These are phyloP conservation scores for Platalea minor DNA, from an alignment of 2,797 vertebrate genomes.

Conservation along the genomic window DNA sequence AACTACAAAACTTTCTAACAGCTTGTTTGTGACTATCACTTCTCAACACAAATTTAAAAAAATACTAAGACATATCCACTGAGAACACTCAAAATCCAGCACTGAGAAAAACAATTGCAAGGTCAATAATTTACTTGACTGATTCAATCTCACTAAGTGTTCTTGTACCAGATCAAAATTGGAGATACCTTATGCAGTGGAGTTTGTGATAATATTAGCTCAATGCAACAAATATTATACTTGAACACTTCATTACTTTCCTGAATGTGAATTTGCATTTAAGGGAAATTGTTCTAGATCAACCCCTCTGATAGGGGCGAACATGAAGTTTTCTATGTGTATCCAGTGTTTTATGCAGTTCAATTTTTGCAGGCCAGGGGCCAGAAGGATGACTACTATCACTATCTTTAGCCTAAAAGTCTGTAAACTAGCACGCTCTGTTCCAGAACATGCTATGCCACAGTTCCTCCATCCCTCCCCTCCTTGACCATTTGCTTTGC, in stretches of 20 bases:
- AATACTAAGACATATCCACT: background rate
- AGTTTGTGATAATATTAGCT: background rate
- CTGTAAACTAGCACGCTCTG: background rate
- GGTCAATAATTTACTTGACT: conserved; percentile 4
- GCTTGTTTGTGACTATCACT: background rate
- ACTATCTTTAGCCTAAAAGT: background rate
- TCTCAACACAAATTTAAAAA: background rate
- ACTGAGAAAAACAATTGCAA: background rate
- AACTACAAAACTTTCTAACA: background rate
- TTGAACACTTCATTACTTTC: background rate
- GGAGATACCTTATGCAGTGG: background rate
- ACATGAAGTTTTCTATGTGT: background rate
- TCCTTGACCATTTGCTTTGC: background rate
- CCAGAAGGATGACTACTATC: background rate
- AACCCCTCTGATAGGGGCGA: background rate
- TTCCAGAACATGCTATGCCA: background rate
- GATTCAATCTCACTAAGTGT: background rate
- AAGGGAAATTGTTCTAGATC: background rate
- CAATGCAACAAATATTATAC: background rate
- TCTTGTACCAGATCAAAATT: background rate
- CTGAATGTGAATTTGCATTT: background rate
- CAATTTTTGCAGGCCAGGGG: background rate
- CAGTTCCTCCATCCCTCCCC: background rate
- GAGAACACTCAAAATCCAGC: background rate
- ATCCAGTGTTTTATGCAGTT: background rate